Conservation (phyloP, 2,888 invertebrate species). For the Biston betularia region DNA sequence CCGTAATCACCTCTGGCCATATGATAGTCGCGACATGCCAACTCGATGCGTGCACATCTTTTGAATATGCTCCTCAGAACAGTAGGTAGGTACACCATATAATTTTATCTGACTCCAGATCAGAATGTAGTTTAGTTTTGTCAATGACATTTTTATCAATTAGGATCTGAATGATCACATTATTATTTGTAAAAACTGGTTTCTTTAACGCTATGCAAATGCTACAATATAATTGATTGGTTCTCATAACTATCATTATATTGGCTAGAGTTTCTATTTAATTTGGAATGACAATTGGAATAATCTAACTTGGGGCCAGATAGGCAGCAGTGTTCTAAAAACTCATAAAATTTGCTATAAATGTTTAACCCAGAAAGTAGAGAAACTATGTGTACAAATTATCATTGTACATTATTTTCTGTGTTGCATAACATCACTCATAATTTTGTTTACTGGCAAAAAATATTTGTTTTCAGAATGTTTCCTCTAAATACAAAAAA, state of each 20-base stretch:
- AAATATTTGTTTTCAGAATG: neutral
- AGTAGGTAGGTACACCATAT: slow-evolving; percentile 44
- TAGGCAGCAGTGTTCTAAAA: neutral
- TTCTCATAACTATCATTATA: neutral
- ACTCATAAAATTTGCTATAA: neutral
- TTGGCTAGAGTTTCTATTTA: neutral
- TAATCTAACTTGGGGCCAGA: neutral
- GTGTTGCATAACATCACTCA: neutral
- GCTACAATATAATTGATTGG: neutral
- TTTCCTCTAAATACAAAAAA: no score
- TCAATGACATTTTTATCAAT: slow-evolving; percentile 4
- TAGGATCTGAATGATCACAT: neutral
- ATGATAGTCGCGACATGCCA: slow-evolving; percentile 76
- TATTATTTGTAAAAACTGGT: slow-evolving; percentile 6
- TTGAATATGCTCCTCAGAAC: slow-evolving; percentile 53
- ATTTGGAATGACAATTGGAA: neutral
- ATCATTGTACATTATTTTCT: neutral
- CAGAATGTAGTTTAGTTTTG: neutral
- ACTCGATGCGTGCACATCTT: slow-evolving; percentile 63
- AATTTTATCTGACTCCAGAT: neutral
- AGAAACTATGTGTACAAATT: neutral
- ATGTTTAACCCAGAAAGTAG: neutral
- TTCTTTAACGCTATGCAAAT: slow-evolving; percentile 2
- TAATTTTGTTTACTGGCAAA: neutral
- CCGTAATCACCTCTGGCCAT: slow-evolving; percentile 83